Conservation (phyloP, 2,113 vertebrate species). For the Hydropotes inermis region DNA sequence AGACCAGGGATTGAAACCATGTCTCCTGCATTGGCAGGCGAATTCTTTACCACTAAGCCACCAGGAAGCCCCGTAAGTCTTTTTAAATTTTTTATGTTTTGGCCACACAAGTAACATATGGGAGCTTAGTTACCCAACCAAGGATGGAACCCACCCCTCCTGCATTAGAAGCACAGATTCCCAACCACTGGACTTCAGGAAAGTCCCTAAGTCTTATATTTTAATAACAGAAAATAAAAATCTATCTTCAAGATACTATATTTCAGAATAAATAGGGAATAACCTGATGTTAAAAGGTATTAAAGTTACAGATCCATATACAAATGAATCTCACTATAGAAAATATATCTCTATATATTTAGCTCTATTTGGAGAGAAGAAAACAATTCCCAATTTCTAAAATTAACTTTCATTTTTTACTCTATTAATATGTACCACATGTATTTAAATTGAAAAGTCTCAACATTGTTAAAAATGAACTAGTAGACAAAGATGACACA, state of each 20-base stretch:
- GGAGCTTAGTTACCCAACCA: not conserved
- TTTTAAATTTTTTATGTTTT: not conserved
- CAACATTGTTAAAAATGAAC: not conserved
- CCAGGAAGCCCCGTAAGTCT: not conserved
- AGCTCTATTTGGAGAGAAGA: not conserved
- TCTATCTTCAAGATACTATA: not conserved
- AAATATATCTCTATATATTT: not conserved
- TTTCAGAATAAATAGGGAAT: not conserved
- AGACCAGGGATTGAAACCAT: not conserved
- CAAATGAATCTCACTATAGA: conserved; percentile 12
- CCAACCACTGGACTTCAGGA: not conserved
- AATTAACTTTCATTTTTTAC: conserved; percentile 33
- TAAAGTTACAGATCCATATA: not conserved
- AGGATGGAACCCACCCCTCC: not conserved
- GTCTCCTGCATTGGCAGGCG: not conserved
- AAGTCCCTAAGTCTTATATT: not conserved
- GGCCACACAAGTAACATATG: not conserved
- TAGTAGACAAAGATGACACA: not conserved
- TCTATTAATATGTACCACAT: not conserved
- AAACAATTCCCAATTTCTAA: conserved; percentile 20
- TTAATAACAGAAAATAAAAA: conserved; percentile 8
- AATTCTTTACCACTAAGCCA: not conserved
- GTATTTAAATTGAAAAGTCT: conserved; percentile 37
- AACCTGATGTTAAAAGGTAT: not conserved
- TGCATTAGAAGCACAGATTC: not conserved